phyloP scores from a whole-genome alignment of 2,797 vertebrate species.

The Pseudomugil gertrudae region DNA sequence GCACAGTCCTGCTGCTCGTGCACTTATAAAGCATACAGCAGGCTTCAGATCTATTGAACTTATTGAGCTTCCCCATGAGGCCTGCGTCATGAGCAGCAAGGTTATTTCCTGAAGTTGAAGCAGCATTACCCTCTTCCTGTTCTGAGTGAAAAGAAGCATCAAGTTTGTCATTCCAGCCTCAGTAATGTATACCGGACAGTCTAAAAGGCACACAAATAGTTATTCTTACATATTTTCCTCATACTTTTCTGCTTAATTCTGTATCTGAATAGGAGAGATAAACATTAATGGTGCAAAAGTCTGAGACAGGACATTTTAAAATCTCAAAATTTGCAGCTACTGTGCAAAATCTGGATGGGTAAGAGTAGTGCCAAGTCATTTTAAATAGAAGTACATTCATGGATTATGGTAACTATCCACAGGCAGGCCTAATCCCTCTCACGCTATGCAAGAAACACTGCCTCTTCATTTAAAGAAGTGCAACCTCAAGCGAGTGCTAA shows the following conservation, averaged over 20 bases:
- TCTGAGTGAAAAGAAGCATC: conserved; percentile 60
- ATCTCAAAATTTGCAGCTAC: conserved; percentile 35
- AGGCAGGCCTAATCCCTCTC: conserved; percentile 39
- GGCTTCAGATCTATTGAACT: conserved; percentile 51
- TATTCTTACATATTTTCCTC: background rate
- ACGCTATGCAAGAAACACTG: conserved; percentile 24
- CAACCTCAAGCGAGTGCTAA: conserved; percentile 34
- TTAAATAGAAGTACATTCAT: conserved; percentile 32
- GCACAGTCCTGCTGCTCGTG: conserved; percentile 25
- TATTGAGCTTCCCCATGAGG: conserved; percentile 69
- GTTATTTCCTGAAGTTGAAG: conserved; percentile 77
- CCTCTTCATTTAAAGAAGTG: conserved; percentile 32
- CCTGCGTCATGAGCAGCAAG: conserved; percentile 72
- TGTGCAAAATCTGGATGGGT: conserved; percentile 37
- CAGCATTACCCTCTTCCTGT: conserved; percentile 76
- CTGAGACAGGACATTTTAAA: conserved; percentile 4
- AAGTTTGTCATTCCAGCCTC: conserved; percentile 32
- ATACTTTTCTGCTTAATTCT: background rate
- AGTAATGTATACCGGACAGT: conserved; percentile 20
- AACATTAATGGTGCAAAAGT: conserved; percentile 1
- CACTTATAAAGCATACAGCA: conserved; percentile 40
- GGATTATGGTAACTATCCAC: conserved; percentile 47
- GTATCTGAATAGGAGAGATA: background rate
- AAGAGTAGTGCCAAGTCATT: conserved; percentile 25
- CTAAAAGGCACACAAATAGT: conserved; percentile 17